phyloP scores from a whole-genome alignment of 1,140 invertebrate genomes.

The Atopsyche davidsoni region DNA sequence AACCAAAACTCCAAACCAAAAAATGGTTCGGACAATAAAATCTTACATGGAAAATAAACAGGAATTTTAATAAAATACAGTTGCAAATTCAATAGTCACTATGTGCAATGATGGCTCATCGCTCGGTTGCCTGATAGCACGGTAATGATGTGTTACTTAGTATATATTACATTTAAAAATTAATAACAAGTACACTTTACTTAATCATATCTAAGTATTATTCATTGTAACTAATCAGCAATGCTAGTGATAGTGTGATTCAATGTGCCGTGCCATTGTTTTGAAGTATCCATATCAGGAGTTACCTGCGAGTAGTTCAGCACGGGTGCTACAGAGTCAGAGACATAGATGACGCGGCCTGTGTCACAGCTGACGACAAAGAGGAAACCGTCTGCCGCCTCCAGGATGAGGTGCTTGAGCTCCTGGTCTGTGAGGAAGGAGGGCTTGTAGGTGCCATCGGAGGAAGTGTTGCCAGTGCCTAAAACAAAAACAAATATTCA shows the following conservation, averaged over 20 bases:
- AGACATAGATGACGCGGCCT: slow-evolving; percentile 95
- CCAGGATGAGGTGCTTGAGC: slow-evolving; percentile 96
- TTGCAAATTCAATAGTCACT: no score
- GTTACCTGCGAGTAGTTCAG: slow-evolving; percentile 86
- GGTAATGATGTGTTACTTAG: no score
- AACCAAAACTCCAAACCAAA: no score
- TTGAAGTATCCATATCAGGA: background rate
- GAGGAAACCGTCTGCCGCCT: slow-evolving; percentile 98
- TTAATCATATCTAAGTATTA: no score
- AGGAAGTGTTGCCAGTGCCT: slow-evolving; percentile 92
- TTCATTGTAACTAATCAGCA: no score
- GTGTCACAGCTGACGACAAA: slow-evolving; percentile 98
- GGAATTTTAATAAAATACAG: no score
- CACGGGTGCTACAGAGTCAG: slow-evolving; percentile 95
- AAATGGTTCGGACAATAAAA: no score
- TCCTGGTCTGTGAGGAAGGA: slow-evolving; percentile 99
- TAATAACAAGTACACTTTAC: no score
- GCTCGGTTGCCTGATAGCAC: no score
- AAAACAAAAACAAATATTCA: slow-evolving; percentile 25
- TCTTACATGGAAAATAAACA: no score
- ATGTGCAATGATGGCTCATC: no score
- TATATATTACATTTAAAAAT: no score
- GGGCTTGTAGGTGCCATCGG: slow-evolving; percentile 94
- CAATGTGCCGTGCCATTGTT: background rate
- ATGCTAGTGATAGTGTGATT: background rate